Evolutionary conservation across 2,797 vertebrate species (phyloP), one percentile per base, ranked within the genome.

Genomic region (Neostethus bicornis): DNA sequence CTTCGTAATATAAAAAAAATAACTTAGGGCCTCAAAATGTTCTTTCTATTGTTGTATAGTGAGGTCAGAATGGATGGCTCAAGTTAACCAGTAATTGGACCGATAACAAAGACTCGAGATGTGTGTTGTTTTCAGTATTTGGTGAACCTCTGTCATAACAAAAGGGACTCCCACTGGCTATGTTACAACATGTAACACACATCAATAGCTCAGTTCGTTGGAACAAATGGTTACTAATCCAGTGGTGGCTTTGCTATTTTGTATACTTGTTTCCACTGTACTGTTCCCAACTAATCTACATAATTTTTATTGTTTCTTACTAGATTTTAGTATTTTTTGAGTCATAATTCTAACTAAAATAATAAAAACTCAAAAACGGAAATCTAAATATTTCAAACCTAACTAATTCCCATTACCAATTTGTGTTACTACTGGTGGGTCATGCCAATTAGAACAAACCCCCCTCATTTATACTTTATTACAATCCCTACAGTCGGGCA

Each of bases 121-220:
- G 19, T 32, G 28, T 28, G 9, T 17, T n/a, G n/a, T 29, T 2
- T 29, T 17, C n/a, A 19, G 24, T 46, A 17, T 19, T 20, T 20
- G 5, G 11, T n/a, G 32, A 35, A 35, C 13, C 32, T 50, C 35
- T 39, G 35, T 28, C 25, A 39, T 24, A 14, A 35, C 16, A 20
- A 25, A 47, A 31, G 28, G 11, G 17, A 19, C 34, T 28, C 20
- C 14, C n/a, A 48, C 4, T 23, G 17, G 26, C 20, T 16, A 23
- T 31, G 25, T 29, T 49, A 32, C n/a, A 19, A 35, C 44, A 49
- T 32, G n/a, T 59, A 41, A 41, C 35, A 42, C 49, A 16, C 35
- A 23, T 49, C 29, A 31, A 9, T 4, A 41, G 21, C 21, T 21
- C 16, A 42, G 45, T 32, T 59, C 56, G 48, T 45, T 28, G 38